Evolutionary conservation across 30 jellyfish, hydroid and myxozoan genomes (phyloP).

Genomic region (Aurelia aurita): DNA sequence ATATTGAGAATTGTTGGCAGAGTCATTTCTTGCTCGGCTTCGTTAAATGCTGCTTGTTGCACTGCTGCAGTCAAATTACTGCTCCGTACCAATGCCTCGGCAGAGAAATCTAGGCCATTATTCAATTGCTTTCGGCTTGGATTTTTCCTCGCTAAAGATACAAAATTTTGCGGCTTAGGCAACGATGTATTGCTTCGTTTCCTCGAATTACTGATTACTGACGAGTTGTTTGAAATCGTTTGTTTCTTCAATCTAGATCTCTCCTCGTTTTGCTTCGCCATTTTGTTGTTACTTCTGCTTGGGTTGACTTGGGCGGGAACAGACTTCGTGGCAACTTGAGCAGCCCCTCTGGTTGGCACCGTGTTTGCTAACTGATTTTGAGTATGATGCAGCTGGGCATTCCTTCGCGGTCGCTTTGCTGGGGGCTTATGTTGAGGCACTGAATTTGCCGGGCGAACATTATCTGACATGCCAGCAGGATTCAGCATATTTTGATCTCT

Average conservation of each 20-base stretch:
- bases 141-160: constrained; percentile 51
- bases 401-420: not conserved
- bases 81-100: constrained; percentile 60
- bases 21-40: constrained; percentile 45
- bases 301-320: not conserved
- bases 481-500: not conserved
- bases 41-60: constrained; percentile 20
- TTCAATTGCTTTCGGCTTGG: constrained; percentile 3
- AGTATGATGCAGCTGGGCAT: not conserved
- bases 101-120: constrained; percentile 59
- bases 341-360: not conserved
- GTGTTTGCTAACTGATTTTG: too few species aligned
- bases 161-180: constrained; percentile 67
- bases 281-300: not conserved
- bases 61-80: not conserved
- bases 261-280: constrained; percentile 9
- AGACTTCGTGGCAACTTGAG: not conserved
- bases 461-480: not conserved
- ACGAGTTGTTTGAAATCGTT: not conserved
- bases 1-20: constrained; percentile 93
- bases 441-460: not conserved
- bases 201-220: not conserved
- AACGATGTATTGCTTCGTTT: constrained; percentile 6
- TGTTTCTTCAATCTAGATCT: constrained; percentile 16
- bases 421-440: not conserved